Evolutionary conservation across 1,140 invertebrate genomes (phyloP), one percentile per base, ranked within the genome.

Genomic region (Lethrus apterus): DNA sequence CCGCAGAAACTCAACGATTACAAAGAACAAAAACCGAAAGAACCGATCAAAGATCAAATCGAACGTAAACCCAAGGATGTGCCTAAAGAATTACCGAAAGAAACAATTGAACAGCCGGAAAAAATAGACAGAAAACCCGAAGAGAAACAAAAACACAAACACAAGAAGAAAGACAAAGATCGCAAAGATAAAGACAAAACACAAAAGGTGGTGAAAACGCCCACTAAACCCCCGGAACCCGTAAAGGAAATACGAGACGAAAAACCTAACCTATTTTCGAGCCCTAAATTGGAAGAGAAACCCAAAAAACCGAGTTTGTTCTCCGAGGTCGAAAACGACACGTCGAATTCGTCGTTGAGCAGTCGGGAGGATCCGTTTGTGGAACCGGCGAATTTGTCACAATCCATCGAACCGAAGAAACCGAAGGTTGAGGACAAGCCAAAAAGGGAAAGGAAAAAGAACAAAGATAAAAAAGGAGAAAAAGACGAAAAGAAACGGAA

Each of bases 381-480:
- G 17, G 44, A 51, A 21, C 41, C 48, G 3, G 34, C 33, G 3
- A 32, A 46, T 11, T 48, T 52, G 26, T 3, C 21, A 3, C 52
- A 55, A 32, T 26, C 42, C 4, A 56, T 33, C 33, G 46, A 48
- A 42, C 21, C 32, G 24, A 34, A 40, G 19, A 47, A 33, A 31
- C 17, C 29, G 5, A 24, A 44, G 32, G 17, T 33, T 4, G 40
- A 50, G 14, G 3, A 32, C 21, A 15, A 34, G 24, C 23, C 15
- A 38, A 9, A 43, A 43, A 43, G 13, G 10, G 18, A 51, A 32
- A 21, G 32, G 7, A 56, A 60, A 32, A 58, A 57, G 24, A 48
- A 40, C 14, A 57, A 78, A 57, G 78, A 82, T 21, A 78, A 77
- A 18, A 75, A 74, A 36, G 58, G 57, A 2, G 70, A 68, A 10